Evolutionary conservation across 2,888 invertebrate genomes (phyloP).

Genomic region (Nymphalis polychloros): DNA sequence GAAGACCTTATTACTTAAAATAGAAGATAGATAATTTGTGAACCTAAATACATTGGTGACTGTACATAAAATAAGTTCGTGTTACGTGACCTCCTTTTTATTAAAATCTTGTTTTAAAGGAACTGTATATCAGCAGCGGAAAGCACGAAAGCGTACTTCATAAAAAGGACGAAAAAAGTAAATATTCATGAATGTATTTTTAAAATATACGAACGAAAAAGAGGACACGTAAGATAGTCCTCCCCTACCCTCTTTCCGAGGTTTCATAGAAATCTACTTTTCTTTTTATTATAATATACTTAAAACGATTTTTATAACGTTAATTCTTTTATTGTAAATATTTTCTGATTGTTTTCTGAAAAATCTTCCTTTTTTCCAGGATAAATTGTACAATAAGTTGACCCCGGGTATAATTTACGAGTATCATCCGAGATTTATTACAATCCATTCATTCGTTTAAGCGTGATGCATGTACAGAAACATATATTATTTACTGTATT

Average conservation of each 20-base stretch:
- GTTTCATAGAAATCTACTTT: neutral
- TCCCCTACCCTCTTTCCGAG: neutral
- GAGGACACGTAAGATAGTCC: neutral
- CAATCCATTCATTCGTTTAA: too few relatives aligned
- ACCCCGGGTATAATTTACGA: too few relatives aligned
- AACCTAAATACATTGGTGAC: constrained; percentile 6
- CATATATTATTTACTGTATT: too few relatives aligned
- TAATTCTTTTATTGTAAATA: too few relatives aligned
- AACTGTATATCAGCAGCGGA: constrained; percentile 18
- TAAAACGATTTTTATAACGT: too few relatives aligned
- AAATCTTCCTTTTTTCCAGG: too few relatives aligned
- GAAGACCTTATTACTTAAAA: too few relatives aligned
- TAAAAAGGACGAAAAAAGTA: constrained; percentile 9
- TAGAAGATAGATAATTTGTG: neutral
- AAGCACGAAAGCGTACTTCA: constrained; percentile 18
- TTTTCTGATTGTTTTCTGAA: too few relatives aligned
- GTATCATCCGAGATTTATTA: too few relatives aligned
- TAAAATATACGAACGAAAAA: constrained; percentile 4
- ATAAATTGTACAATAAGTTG: too few relatives aligned
- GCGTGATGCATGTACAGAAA: too few relatives aligned
- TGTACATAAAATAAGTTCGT: constrained; percentile 29
- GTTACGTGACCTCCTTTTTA: constrained; percentile 32
- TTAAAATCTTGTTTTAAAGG: constrained; percentile 30
- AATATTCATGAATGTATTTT: constrained; percentile 7
- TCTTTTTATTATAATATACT: too few relatives aligned